Evolutionary conservation across 37 sponge, comb jelly and placozoan species (phyloP), one percentile per base, ranked within the genome.

Genomic region (Trichoplax adhaerens): DNA sequence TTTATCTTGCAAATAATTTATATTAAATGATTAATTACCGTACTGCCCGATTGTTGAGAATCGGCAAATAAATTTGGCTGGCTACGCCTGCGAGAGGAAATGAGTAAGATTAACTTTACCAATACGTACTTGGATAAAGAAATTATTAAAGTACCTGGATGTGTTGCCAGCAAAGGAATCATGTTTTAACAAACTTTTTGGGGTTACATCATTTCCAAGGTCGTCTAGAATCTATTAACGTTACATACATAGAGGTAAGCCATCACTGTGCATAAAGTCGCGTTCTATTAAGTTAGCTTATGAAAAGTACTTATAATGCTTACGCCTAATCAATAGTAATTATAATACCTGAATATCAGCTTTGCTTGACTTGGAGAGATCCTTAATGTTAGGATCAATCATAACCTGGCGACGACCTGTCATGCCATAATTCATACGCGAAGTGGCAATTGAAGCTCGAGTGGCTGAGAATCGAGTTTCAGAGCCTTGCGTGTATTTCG

Each of bases 131-230:
- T 69, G 66, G 47, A 3, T 46, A 10, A 68, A 49, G 47, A 74
- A 68, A 1, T 46, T 50, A 62, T 50, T 5, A 4, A 48, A 48
- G n/a, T 50, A 53, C 48, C 50, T 51, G n/a, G 70, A 48, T 60
- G 54, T 71, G 74, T 53, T 72, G 2, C 56, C 58, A 48, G 48
- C 66, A 54, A 51, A 66, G 70, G 5, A 56, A 61, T 86, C 80
- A 2, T 62, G 64, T 46, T 76, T 61, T 6, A 83, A 58, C 53
- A 88, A 64, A 52, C 77, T 77, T 48, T 66, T 78, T 1, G 91
- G 91, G 52, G 91, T 90, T 6, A 90, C 91, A 64, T 90, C 91
- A 8, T 66, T 57, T 3, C 91, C 91, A 66, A 81, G 58, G 1
- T 86, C 87, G 79, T 90, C 87, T 61, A 75, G 54, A 48, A 90